A percentile compares a stretch with the other conserved stretches of the same genome.
Conservation (phyloP, 1,140 invertebrate genomes). For the Oreohelix idahoensis region DNA sequence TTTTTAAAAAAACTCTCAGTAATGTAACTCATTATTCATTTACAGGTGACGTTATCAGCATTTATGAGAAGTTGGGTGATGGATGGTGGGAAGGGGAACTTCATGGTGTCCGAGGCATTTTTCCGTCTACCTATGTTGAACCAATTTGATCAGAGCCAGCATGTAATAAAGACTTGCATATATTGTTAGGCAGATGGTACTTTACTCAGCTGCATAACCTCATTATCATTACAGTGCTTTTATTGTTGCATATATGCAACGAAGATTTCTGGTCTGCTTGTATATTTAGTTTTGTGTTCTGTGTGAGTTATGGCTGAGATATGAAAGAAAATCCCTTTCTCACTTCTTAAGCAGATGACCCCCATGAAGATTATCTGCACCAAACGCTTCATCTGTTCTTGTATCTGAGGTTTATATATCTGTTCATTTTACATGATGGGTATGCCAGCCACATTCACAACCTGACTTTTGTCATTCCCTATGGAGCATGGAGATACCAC, state of each 20-base stretch:
- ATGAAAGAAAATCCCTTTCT: too few species aligned
- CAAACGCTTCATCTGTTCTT: too few species aligned
- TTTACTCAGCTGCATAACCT: neutral
- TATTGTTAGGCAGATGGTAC: neutral
- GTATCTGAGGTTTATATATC: too few species aligned
- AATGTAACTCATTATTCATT: conserved; percentile 17
- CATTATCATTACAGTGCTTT: neutral
- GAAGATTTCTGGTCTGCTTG: too few species aligned
- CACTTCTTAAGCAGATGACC: too few species aligned
- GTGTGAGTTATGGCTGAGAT: too few species aligned
- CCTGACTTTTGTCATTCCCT: too few species aligned
- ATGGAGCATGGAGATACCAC: too few species aligned
- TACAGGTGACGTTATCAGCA: conserved; percentile 88
- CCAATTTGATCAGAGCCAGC: conserved; percentile 66
- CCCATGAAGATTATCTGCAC: too few species aligned
- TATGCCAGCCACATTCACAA: too few species aligned
- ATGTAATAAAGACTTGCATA: neutral
- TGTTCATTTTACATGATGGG: too few species aligned
- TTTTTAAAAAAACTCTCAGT: neutral
- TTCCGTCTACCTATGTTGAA: conserved; percentile 94
- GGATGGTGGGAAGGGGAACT: conserved; percentile 95
- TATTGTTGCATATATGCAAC: neutral
- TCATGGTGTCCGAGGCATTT: conserved; percentile 88
- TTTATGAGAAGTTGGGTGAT: conserved; percentile 92
- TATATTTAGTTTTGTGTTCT: too few species aligned